Percentiles rank a stretch among this genome's conserved stretches.
These are phyloP conservation scores for Thalassoma bifasciatum DNA, from an alignment of 2,113 vertebrate genomes.

Conservation along the genomic window DNA sequence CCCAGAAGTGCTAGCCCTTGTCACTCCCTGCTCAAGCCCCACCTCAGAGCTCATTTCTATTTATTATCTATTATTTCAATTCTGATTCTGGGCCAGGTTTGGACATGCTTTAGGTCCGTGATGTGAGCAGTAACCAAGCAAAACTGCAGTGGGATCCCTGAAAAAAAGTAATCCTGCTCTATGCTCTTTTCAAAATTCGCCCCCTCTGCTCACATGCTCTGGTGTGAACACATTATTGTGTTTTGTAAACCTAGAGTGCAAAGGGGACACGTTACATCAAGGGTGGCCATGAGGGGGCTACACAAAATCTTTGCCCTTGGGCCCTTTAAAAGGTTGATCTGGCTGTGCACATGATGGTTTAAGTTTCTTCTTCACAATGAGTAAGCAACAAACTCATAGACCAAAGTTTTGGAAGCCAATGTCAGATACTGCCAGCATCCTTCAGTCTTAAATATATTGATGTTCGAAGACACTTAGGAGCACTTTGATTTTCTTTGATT, in stretches of 20 bases:
- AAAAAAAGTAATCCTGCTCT: too few species aligned
- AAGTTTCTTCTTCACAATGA: neutral
- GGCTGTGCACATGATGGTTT: neutral
- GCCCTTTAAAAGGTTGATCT: conserved; percentile 4
- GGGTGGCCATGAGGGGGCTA: neutral
- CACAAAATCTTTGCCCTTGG: neutral
- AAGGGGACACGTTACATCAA: neutral
- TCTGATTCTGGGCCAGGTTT: too few species aligned
- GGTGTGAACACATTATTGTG: too few species aligned
- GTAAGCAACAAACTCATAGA: neutral
- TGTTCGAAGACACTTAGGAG: conserved; percentile 16
- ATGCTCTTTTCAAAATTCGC: too few species aligned
- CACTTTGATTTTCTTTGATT: conserved; percentile 22
- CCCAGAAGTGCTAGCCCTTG: too few species aligned
- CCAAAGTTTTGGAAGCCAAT: neutral
- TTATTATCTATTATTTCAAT: too few species aligned
- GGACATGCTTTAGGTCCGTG: too few species aligned
- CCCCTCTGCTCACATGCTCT: too few species aligned
- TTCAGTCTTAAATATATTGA: neutral
- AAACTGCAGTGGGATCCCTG: too few species aligned
- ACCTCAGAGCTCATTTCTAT: too few species aligned
- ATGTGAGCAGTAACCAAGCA: too few species aligned
- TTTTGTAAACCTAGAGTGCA: neutral
- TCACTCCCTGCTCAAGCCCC: too few species aligned
- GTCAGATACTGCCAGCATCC: neutral